Evolutionary conservation across 2,888 invertebrate species (phyloP).

Genomic region (Idaea straminata): DNA sequence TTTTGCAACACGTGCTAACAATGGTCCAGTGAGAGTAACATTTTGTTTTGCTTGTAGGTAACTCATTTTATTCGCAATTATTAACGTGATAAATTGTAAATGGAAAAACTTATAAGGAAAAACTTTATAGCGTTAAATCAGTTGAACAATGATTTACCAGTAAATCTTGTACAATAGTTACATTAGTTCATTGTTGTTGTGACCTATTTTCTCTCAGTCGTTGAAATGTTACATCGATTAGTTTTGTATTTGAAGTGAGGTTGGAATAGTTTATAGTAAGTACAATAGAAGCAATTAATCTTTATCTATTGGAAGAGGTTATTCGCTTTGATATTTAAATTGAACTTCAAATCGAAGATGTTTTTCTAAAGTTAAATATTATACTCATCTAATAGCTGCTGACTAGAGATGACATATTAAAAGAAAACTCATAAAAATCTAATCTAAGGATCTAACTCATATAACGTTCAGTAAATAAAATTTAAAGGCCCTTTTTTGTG

Average conservation of each 20-base stretch:
- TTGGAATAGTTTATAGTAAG: neutral
- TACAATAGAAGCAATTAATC: neutral
- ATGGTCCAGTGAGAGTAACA: constrained; percentile 42
- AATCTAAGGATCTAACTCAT: neutral
- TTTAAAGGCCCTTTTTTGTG: neutral
- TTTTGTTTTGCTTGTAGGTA: constrained; percentile 33
- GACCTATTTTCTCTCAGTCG: constrained; percentile 2
- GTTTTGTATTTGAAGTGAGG: neutral
- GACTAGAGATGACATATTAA: too few species aligned
- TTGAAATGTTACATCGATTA: neutral
- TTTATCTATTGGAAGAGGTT: neutral
- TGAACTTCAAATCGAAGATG: neutral
- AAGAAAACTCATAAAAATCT: too few species aligned
- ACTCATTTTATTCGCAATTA: constrained; percentile 28
- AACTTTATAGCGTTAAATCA: constrained; percentile 5
- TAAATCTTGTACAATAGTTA: constrained; percentile 9
- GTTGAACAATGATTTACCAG: neutral
- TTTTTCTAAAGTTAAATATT: neutral
- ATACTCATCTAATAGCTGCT: neutral
- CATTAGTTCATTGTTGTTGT: constrained; percentile 1
- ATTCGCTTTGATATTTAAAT: neutral
- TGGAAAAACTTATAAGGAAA: neutral
- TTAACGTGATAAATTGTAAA: constrained; percentile 15
- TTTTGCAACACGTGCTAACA: constrained; percentile 52
- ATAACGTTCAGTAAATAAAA: neutral